phyloP scores from a whole-genome alignment of 1,140 invertebrate genomes.

The Brachystomella parvula region DNA sequence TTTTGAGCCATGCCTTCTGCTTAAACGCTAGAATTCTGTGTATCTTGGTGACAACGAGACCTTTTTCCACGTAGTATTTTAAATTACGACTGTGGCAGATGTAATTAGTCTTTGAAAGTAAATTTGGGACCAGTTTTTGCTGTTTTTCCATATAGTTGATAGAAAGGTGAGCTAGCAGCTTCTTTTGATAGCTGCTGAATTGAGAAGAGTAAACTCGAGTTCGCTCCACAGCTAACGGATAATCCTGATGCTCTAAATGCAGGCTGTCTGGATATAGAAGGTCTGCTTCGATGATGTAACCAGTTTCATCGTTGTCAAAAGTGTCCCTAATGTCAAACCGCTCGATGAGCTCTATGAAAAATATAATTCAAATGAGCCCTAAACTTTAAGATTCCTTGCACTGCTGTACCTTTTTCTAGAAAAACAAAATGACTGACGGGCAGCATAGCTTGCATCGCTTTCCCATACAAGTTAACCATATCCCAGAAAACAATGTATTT shows the following conservation, averaged over 20 bases:
- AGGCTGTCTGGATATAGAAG: slow-evolving; percentile 36
- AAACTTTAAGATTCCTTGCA: not conserved
- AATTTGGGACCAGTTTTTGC: slow-evolving; percentile 35
- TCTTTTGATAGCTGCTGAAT: slow-evolving; percentile 13
- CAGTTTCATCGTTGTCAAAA: slow-evolving; percentile 26
- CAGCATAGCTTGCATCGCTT: slow-evolving; percentile 26
- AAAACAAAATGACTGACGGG: slow-evolving; percentile 34
- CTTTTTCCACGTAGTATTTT: slow-evolving; percentile 45
- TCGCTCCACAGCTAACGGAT: slow-evolving; percentile 35
- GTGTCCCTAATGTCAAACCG: slow-evolving; percentile 19
- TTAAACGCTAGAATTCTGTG: slow-evolving; percentile 46
- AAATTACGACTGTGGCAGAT: slow-evolving; percentile 48
- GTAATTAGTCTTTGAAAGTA: slow-evolving; percentile 43
- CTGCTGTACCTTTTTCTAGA: slow-evolving; percentile 18
- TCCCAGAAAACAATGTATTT: slow-evolving; percentile 22
- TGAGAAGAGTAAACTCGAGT: not conserved
- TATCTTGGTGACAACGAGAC: slow-evolving; percentile 46
- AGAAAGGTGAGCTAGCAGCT: not conserved
- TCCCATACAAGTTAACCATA: slow-evolving; percentile 40
- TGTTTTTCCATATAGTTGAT: slow-evolving; percentile 14
- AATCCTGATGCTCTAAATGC: slow-evolving; percentile 38
- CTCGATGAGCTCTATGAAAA: not conserved
- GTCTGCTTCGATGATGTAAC: slow-evolving; percentile 39
- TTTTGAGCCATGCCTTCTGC: slow-evolving; percentile 46
- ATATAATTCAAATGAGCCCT: not conserved